phyloP scores from a whole-genome alignment of 2,888 invertebrate genomes.

The Cephus pulcher region DNA sequence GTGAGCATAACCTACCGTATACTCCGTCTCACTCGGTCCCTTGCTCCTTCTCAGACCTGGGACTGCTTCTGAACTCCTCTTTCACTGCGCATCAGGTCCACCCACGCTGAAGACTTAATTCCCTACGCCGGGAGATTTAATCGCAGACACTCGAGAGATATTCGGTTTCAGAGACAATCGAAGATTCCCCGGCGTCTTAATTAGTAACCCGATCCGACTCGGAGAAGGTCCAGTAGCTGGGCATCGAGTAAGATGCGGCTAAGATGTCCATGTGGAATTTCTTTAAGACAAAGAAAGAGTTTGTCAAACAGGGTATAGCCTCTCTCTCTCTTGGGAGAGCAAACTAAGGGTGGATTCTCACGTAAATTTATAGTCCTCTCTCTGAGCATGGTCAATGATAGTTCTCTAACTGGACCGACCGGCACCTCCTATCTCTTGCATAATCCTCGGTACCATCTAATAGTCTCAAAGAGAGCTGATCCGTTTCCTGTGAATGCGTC shows the following conservation, averaged over 20 bases:
- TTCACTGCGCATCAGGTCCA: constrained; percentile 37
- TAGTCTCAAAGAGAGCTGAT: background rate
- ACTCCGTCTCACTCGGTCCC: background rate
- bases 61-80: too few species aligned
- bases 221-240: background rate
- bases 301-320: background rate
- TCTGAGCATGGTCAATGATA: background rate
- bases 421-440: background rate
- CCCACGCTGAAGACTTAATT: constrained; percentile 59
- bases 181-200: constrained; percentile 60
- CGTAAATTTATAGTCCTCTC: background rate
- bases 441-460: background rate
- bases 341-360: background rate
- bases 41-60: too few species aligned
- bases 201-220: constrained; percentile 48
- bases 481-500: background rate
- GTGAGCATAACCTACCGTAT: background rate
- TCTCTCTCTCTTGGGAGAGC: background rate
- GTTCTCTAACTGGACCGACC: background rate
- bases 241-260: background rate
- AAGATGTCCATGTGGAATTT: background rate
- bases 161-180: constrained; percentile 58
- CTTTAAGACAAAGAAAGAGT: background rate
- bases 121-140: constrained; percentile 54
- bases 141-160: constrained; percentile 54